Conservation (phyloP, 2,888 invertebrate species). For the Leptogaster cylindrica region DNA sequence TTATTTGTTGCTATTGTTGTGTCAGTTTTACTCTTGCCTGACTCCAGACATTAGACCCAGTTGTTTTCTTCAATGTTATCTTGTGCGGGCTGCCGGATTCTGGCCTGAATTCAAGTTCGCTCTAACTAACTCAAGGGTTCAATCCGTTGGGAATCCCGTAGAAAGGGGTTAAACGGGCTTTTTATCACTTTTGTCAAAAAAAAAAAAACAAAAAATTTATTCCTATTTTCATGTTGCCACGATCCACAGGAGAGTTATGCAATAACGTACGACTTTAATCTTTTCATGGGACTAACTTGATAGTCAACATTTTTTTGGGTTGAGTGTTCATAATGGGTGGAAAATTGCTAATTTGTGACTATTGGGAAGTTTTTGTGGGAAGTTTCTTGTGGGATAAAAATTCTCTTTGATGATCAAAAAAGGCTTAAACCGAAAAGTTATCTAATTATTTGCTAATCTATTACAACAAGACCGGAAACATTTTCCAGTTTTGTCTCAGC, state of each 20-base stretch:
- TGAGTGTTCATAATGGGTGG: too few species aligned
- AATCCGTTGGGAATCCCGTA: conserved; percentile 17
- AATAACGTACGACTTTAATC: conserved; percentile 34
- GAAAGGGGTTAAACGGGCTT: conserved; percentile 40
- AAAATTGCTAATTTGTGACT: too few species aligned
- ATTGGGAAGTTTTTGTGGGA: too few species aligned
- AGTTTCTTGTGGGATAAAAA: too few species aligned
- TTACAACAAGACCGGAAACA: too few species aligned
- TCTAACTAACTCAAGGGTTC: conserved; percentile 10
- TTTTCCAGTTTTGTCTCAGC: too few species aligned
- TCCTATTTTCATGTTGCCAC: conserved; percentile 32
- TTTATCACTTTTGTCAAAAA: conserved; percentile 41
- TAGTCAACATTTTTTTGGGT: conserved; percentile 4
- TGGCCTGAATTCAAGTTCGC: too few species aligned
- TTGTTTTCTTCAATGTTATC: conserved; percentile 19
- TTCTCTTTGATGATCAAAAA: too few species aligned
- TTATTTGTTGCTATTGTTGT: conserved; percentile 36
- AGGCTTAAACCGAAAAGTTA: too few species aligned
- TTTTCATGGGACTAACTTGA: conserved; percentile 9
- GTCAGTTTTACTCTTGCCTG: conserved; percentile 27
- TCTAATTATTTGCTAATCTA: too few species aligned
- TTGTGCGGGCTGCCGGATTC: neutral
- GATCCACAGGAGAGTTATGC: conserved; percentile 20
- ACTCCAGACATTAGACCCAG: conserved; percentile 27
- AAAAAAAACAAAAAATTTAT: too few species aligned